Evolutionary conservation across 2,888 invertebrate species (phyloP), one percentile per base, ranked within the genome.

Genomic region (Chymomyza caudatula): DNA sequence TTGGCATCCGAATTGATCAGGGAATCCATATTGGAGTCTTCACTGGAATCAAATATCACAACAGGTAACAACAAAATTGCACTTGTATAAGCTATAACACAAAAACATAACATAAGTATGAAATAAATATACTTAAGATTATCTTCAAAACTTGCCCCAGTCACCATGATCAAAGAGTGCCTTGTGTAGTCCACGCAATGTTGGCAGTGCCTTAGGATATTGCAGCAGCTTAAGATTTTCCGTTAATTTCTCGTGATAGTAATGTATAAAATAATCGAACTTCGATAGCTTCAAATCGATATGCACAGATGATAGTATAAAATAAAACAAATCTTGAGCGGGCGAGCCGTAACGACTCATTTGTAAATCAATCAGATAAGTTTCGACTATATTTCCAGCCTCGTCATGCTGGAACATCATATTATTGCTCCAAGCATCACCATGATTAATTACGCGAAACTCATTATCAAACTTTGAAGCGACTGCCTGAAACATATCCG

Each of bases 391-490:
- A 0, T 71, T 54, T 0, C 80, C 78, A 0, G 61, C 47, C 0
- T 63, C 59, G 53, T 85, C 77, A 51, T 89, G 88, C 65, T 78
- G 77, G 25, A 88, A 89, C 90, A 90, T 90, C 0, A 87, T 78
- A 55, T 90, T 90, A 59, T 90, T 90, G 3, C 71, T 77, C 85
- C 89, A 88, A 5, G 87, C 79, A 71, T 90, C 90, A 2, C 90
- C 90, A 57, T 90, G 89, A 63, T 86, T 85, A 3, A 89, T 71
- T 2, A 87, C 88, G 62, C 71, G 69, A 8, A 82, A 82, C 13
- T 82, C 82, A 19, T 68, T 60, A 0, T 76, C 71, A 23, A 65
- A 74, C 3, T 71, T 65, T 1, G 43, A 62, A 0, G 80, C 86
- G 44, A 52, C 22, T 0, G 69, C 64, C 53, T 87, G 87, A 56